These are phyloP conservation scores for Mythimna impura DNA, from an alignment of 2,888 invertebrate genomes.

Conservation along the genomic window DNA sequence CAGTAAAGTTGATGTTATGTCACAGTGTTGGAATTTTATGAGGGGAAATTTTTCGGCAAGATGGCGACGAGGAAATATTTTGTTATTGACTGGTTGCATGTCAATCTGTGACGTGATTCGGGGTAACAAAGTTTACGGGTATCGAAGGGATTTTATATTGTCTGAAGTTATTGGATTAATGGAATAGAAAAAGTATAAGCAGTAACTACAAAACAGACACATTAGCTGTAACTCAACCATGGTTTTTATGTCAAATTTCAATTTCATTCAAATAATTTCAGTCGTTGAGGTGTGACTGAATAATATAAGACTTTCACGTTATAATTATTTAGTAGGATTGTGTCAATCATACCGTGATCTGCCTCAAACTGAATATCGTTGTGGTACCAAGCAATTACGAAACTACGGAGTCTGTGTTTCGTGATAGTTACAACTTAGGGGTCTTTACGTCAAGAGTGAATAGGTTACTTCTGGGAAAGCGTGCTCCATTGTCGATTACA, in stretches of 20 bases:
- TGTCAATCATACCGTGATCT: neutral
- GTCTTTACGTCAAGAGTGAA: too few species aligned
- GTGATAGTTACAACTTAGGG: too few species aligned
- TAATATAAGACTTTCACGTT: too few species aligned
- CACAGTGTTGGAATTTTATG: slow-evolving; percentile 9
- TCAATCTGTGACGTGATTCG: neutral
- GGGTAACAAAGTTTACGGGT: neutral
- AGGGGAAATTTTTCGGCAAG: neutral
- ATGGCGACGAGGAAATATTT: neutral
- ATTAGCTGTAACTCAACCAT: neutral
- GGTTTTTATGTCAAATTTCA: neutral
- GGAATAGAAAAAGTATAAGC: neutral
- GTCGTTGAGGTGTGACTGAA: too few species aligned
- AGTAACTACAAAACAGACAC: neutral
- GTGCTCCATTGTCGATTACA: too few species aligned
- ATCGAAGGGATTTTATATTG: neutral
- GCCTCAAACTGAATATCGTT: neutral
- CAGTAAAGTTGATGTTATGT: slow-evolving; percentile 6
- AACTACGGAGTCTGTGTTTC: neutral
- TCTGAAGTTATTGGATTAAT: neutral
- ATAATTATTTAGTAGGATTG: neutral
- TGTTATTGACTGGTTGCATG: neutral
- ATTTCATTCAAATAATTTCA: too few species aligned
- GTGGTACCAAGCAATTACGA: neutral
- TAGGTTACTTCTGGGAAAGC: too few species aligned